These are phyloP conservation scores for Adrianichthys oophorus DNA, from an alignment of 2,797 vertebrate species.

Conservation along the genomic window DNA sequence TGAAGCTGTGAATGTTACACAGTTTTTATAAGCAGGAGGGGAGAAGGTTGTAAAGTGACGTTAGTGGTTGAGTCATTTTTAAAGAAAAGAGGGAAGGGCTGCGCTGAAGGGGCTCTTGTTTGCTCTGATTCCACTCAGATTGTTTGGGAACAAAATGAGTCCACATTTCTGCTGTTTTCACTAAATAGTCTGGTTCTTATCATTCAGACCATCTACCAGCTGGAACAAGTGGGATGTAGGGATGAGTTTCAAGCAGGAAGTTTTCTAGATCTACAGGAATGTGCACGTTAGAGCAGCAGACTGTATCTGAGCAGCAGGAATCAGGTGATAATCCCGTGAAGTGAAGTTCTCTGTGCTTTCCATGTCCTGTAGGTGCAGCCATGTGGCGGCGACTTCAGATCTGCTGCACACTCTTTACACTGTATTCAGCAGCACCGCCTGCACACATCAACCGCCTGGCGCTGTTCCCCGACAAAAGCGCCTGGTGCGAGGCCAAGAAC, in stretches of 20 bases:
- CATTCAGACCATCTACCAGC: constrained; percentile 6
- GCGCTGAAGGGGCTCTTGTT: constrained; percentile 59
- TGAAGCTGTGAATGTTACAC: constrained; percentile 37
- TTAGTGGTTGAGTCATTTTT: constrained; percentile 60
- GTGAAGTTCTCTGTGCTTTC: constrained; percentile 45
- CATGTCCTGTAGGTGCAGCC: constrained; percentile 73
- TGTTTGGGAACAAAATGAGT: no score
- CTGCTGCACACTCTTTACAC: constrained; percentile 77
- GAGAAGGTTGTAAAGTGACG: constrained; percentile 65
- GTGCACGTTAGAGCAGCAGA: constrained; percentile 9
- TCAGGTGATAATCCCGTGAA: constrained; percentile 7
- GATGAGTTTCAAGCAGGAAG: constrained; percentile 13
- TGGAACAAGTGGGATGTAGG: constrained; percentile 3
- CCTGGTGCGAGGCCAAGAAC: constrained; percentile 99
- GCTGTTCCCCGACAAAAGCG: constrained; percentile 97
- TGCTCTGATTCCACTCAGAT: not conserved
- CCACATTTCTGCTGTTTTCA: constrained; percentile 7
- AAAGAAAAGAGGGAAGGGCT: constrained; percentile 49
- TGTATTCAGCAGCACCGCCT: constrained; percentile 84
- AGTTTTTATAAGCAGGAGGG: constrained; percentile 62
- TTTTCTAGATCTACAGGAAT: constrained; percentile 18
- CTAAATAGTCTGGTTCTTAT: constrained; percentile 7
- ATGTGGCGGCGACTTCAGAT: constrained; percentile 82
- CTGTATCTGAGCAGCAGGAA: constrained; percentile 6
- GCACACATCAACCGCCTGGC: constrained; percentile 96